A percentile compares a stretch with the other conserved stretches of the same genome.
These are phyloP conservation scores for Illadopsis cleaveri DNA, from an alignment of 2,113 vertebrate genomes.

Conservation along the genomic window DNA sequence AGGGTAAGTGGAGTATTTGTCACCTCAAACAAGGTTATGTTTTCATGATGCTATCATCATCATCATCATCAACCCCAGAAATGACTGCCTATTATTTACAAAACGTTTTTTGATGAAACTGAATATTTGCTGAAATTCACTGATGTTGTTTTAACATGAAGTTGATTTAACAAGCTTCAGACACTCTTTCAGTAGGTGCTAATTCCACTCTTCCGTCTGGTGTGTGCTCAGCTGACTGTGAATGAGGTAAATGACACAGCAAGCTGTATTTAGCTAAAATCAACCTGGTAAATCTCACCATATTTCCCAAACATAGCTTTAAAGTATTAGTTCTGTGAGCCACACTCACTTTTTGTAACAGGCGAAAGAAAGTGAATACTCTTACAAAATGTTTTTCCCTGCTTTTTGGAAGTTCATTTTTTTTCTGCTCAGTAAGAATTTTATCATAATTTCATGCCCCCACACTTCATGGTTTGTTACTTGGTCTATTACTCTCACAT, in stretches of 20 bases:
- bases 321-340: constrained; percentile 53
- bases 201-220: not conserved
- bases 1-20: not conserved
- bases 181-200: not conserved
- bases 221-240: not conserved
- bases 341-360: not conserved
- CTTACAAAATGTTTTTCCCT: constrained; percentile 37
- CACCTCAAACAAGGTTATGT: not conserved
- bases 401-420: constrained; percentile 45
- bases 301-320: constrained; percentile 20
- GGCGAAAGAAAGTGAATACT: constrained; percentile 21
- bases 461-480: constrained; percentile 65
- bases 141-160: not conserved
- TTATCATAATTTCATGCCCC: constrained; percentile 69
- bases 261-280: not conserved
- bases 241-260: not conserved
- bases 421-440: constrained; percentile 50
- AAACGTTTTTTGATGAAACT: not conserved
- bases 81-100: not conserved
- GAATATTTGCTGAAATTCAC: not conserved
- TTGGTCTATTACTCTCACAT: constrained; percentile 55
- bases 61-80: not conserved
- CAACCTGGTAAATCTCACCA: not conserved
- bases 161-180: not conserved
- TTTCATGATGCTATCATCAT: not conserved